Base-by-base conservation (phyloP, 2,113 vertebrate species). In the Arvicanthis niloticus region DNA sequence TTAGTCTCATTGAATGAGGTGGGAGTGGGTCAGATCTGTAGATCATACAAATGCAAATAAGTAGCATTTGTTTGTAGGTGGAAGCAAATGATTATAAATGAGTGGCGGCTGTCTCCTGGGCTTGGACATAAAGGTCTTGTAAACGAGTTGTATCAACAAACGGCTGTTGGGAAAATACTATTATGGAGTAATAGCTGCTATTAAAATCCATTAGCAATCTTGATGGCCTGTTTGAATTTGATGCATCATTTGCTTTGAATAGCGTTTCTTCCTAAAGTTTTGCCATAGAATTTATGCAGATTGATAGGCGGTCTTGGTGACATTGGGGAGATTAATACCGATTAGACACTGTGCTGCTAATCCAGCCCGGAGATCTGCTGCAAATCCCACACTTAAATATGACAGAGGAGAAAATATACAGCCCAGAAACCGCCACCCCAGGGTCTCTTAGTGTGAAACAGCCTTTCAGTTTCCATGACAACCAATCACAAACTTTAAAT, bases 121-220 rank as follows among this genome's bases (percentile, higher is more conserved):
- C 99, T 98, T 99, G 98, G 98, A 98, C 98, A 98, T 98, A 98
- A 99, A 99, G 98, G 98, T 99, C 98, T 98, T 98, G 98, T 99
- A 98, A 99, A 99, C 97, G 97, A 98, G 98, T 98, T 99, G 98
- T 98, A 99, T 99, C 99, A 99, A 99, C 98, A 99, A 99, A 99
- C 99, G 99, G 98, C 99, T 99, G 98, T 99, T 99, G 98, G 98
- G 98, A 98, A 99, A 98, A 98, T 98, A 98, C 98, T 98, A 99
- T 99, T 99, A 98, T 98, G 98, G 93, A 97, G 97, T 99, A 99
- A 99, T 99, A 99, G 98, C 98, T 98, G 98, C 98, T 99, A 99
- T 99, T 99, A 99, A 99, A 99, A 99, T 98, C 98, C 99, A 99
- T 99, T 99, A 99, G 98, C 98, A 99, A 98, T 98, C 98, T 98